A percentile compares a stretch with the other conserved stretches of the same genome.
Evolutionary conservation across 2,113 vertebrate species (phyloP).

Genomic region (Otis tarda): DNA sequence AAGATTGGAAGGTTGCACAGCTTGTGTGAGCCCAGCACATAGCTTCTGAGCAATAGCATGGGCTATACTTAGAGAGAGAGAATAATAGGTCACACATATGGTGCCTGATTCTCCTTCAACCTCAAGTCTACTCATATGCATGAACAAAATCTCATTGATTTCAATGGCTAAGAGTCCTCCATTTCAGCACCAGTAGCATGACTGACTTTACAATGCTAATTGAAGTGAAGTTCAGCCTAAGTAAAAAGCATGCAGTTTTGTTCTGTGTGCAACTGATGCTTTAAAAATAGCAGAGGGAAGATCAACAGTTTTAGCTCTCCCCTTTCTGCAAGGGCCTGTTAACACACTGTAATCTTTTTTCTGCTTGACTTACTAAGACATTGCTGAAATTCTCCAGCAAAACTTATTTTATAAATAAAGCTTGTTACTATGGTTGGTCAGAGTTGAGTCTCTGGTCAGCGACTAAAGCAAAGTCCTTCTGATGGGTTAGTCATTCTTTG

Average conservation of each 20-base stretch:
- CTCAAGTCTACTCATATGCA: neutral
- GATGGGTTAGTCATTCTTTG: slow-evolving; percentile 3
- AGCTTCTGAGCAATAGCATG: neutral
- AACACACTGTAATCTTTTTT: neutral
- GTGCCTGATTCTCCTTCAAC: neutral
- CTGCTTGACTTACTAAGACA: neutral
- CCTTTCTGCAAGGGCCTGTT: neutral
- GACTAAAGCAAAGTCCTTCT: neutral
- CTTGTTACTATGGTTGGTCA: neutral
- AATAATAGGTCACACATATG: neutral
- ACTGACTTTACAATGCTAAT: neutral
- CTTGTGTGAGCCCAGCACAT: neutral
- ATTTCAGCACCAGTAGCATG: neutral
- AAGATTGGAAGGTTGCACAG: neutral
- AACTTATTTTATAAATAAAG: slow-evolving; percentile 39
- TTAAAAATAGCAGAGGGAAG: neutral
- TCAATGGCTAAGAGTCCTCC: neutral
- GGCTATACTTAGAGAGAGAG: neutral
- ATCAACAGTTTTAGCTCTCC: neutral
- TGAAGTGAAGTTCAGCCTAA: neutral
- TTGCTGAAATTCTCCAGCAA: neutral
- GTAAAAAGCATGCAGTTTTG: neutral
- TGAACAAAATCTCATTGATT: neutral
- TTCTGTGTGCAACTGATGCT: neutral
- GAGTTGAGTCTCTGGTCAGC: slow-evolving; percentile 7